Percentiles rank a stretch among this genome's conserved stretches.
Conservation (phyloP, 2,113 vertebrate genomes). For the Phasianus colchicus region DNA sequence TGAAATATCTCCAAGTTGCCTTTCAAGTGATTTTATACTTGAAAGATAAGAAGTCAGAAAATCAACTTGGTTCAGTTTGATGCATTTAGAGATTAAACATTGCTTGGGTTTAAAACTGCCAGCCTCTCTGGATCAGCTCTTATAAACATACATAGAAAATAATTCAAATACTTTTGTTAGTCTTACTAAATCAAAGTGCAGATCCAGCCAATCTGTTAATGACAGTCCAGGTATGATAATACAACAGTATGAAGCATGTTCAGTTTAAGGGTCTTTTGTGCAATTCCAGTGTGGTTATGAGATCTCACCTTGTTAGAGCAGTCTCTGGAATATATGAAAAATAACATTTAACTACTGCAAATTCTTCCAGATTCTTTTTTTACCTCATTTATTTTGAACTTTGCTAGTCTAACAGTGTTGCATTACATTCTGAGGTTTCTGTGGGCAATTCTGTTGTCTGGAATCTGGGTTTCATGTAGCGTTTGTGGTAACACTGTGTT, state of each 20-base stretch:
- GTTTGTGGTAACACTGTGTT: neutral
- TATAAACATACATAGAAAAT: neutral
- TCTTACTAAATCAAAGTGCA: neutral
- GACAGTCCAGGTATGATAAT: neutral
- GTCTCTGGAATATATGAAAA: neutral
- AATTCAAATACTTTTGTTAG: neutral
- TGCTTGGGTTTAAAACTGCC: neutral
- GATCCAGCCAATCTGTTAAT: neutral
- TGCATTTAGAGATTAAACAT: neutral
- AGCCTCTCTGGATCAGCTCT: neutral
- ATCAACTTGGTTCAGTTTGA: accelerated
- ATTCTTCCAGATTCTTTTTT: neutral
- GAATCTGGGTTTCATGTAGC: neutral
- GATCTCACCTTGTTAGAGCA: neutral
- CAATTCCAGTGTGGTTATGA: accelerated
- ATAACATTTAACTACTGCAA: neutral
- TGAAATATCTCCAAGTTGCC: neutral
- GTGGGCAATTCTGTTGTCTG: neutral
- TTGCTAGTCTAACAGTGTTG: neutral
- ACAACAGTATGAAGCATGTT: neutral
- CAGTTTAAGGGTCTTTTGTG: neutral
- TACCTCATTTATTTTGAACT: neutral
- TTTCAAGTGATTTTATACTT: neutral
- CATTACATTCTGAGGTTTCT: neutral
- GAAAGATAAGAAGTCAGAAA: neutral